Evolutionary conservation across 2,888 invertebrate genomes (phyloP).

Genomic region (Argyresthia goedartella): DNA sequence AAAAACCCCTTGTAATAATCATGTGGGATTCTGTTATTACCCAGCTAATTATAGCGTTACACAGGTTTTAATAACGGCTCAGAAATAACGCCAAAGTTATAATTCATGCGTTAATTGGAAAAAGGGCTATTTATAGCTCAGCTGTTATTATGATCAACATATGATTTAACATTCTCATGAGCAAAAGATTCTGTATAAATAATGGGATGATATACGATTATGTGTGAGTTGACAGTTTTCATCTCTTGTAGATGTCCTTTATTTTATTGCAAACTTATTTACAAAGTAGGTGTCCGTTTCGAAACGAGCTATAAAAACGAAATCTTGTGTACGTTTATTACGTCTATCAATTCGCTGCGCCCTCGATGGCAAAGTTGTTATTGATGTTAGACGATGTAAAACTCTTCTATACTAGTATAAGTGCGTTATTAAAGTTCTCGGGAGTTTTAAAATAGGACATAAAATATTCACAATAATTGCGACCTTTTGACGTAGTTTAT

Average conservation of each 20-base stretch:
- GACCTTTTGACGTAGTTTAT: constrained; percentile 10
- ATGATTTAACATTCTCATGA: not conserved
- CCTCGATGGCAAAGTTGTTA: constrained; percentile 1
- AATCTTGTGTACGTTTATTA: constrained; percentile 1
- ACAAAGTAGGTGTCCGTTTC: not conserved
- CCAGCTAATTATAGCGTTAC: not conserved
- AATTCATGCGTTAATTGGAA: not conserved
- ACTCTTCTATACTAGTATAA: not conserved
- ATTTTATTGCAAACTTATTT: not conserved
- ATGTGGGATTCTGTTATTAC: not conserved
- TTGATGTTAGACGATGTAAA: constrained; percentile 1
- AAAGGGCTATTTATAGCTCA: not conserved
- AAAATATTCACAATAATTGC: constrained; percentile 12
- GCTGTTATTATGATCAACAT: not conserved
- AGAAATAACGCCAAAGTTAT: not conserved
- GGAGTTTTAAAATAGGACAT: constrained; percentile 4
- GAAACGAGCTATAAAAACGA: not conserved
- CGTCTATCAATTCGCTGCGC: constrained; percentile 2
- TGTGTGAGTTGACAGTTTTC: not conserved
- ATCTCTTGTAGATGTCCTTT: not conserved
- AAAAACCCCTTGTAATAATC: constrained; percentile 1
- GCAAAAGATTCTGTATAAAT: not conserved
- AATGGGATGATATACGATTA: not conserved
- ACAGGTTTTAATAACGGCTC: not conserved
- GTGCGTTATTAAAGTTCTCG: constrained; percentile 2